Percentiles rank a stretch among this genome's conserved stretches.
Evolutionary conservation across 2,113 vertebrate genomes (phyloP).

Genomic region (Psephotus haematonotus): DNA sequence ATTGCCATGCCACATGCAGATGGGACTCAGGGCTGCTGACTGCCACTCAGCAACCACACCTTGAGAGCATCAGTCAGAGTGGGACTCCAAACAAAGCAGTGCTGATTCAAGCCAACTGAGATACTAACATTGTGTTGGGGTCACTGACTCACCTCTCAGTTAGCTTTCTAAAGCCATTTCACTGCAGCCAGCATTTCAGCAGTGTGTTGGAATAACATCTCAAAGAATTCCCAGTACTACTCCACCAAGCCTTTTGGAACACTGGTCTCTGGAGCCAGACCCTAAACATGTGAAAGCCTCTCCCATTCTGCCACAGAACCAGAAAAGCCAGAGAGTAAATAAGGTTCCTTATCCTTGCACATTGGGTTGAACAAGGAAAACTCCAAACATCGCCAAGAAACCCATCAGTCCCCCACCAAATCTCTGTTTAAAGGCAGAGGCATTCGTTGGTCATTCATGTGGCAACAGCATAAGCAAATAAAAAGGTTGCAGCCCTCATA

Average conservation of each 20-base stretch:
- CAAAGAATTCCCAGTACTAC: not conserved
- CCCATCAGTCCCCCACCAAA: not conserved
- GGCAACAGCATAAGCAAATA: not conserved
- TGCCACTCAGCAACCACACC: not conserved
- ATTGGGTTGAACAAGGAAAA: not conserved
- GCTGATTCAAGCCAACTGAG: not conserved
- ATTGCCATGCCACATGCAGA: not conserved
- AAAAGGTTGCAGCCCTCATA: not conserved
- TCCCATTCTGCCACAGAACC: not conserved
- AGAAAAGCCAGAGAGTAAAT: not conserved
- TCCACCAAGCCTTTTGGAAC: not conserved
- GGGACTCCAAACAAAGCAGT: not conserved
- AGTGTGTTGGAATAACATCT: not conserved
- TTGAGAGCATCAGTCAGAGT: not conserved
- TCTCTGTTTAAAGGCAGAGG: not conserved
- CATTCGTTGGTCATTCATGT: not conserved
- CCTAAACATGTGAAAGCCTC: not conserved
- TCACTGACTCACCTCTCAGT: not conserved
- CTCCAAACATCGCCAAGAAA: not conserved
- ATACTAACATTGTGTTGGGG: rapidly evolving
- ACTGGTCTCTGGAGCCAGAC: not conserved
- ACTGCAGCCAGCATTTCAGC: not conserved
- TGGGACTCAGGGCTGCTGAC: not conserved
- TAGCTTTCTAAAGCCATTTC: not conserved
- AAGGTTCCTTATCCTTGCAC: not conserved